phyloP scores from a whole-genome alignment of 2,113 vertebrate species.

The Dipodomys stephensi region DNA sequence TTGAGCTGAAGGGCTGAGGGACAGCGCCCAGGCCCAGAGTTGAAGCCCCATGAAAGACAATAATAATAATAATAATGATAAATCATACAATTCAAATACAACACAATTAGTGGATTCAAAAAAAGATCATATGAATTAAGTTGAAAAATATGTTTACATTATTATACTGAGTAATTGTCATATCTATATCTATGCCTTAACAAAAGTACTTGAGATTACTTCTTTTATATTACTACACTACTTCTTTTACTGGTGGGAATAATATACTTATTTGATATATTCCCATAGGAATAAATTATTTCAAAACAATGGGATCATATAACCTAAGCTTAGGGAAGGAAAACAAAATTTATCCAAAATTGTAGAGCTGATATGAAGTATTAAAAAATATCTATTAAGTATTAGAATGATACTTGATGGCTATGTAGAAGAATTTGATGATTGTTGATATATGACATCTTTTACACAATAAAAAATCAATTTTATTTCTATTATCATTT shows the following conservation, averaged over 20 bases:
- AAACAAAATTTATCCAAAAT: conserved; percentile 32
- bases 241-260: conserved; percentile 36
- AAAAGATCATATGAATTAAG: conserved; percentile 1
- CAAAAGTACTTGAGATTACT: neutral
- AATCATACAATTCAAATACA: conserved; percentile 1
- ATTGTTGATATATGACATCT: neutral
- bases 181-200: neutral
- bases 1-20: too few relatives aligned
- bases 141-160: conserved; percentile 8
- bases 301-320: neutral
- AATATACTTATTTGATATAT: conserved; percentile 22
- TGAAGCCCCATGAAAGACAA: too few relatives aligned
- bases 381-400: too few relatives aligned
- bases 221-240: neutral
- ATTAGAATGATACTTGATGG: neutral
- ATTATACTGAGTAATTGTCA: neutral
- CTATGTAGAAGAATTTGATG: neutral
- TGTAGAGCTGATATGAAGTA: neutral
- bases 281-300: conserved; percentile 35
- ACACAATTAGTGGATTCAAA: neutral
- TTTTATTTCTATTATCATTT: conserved; percentile 22
- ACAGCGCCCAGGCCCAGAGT: too few relatives aligned
- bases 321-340: conserved; percentile 21
- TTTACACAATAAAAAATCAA: neutral
- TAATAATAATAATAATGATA: too few relatives aligned